These are phyloP conservation scores for Corythucha ciliata DNA, from an alignment of 2,888 invertebrate species.

Conservation along the genomic window DNA sequence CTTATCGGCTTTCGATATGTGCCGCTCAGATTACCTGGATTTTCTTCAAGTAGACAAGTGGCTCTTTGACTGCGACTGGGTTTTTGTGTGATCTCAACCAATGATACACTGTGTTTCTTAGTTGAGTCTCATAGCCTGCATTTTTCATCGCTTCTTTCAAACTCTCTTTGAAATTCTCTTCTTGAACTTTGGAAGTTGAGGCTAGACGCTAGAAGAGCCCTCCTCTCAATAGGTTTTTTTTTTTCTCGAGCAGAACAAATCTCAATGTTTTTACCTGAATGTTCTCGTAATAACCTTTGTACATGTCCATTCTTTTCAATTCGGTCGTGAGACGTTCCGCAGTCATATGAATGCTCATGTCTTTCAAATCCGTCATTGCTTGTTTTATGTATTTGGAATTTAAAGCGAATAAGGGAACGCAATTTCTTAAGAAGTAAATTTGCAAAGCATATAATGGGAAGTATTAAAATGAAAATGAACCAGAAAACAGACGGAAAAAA, in stretches of 20 bases:
- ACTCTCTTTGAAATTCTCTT: conserved; percentile 67
- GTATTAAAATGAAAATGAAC: no score
- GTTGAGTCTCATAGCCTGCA: conserved; percentile 69
- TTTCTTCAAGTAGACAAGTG: conserved; percentile 66
- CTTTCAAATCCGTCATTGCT: conserved; percentile 25
- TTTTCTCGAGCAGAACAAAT: neutral
- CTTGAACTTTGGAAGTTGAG: conserved; percentile 63
- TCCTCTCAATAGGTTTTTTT: conserved; percentile 1
- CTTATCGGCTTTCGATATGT: neutral
- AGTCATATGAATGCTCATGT: conserved; percentile 53
- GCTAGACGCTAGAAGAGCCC: conserved; percentile 66
- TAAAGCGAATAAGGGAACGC: no score
- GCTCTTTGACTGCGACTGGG: conserved; percentile 46
- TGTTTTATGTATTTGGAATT: neutral
- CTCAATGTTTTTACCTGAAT: conserved; percentile 75
- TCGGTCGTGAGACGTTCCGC: conserved; percentile 71
- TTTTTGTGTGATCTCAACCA: conserved; percentile 53
- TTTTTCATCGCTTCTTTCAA: conserved; percentile 65
- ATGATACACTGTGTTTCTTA: conserved; percentile 75
- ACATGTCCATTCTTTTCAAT: conserved; percentile 63
- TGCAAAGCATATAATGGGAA: no score
- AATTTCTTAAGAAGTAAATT: no score
- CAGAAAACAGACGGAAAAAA: no score
- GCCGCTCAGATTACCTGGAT: conserved; percentile 57
- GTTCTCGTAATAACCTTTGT: conserved; percentile 65